These are phyloP conservation scores for Endotricha flammealis DNA, from an alignment of 2,888 invertebrate species.

Conservation along the genomic window DNA sequence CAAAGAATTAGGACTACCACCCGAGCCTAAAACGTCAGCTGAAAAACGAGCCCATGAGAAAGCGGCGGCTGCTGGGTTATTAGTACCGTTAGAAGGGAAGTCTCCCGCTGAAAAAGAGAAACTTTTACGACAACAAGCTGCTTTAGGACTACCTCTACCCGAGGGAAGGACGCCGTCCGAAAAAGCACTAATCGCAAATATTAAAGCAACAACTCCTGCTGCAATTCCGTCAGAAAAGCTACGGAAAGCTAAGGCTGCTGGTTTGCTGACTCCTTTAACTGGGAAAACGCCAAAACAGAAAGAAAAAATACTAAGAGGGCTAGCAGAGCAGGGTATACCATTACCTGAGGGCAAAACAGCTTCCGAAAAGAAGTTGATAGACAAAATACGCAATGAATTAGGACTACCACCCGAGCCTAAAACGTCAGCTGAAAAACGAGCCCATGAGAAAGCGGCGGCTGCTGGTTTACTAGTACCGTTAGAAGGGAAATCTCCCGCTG, in stretches of 20 bases:
- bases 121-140: constrained; percentile 16
- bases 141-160: constrained; percentile 16
- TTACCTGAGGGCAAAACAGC: constrained; percentile 29
- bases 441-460: constrained; percentile 25
- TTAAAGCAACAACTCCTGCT: constrained; percentile 11
- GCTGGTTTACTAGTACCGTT: constrained; percentile 27
- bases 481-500: constrained; percentile 26
- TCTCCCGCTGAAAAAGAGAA: constrained; percentile 23
- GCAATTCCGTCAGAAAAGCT: constrained; percentile 18
- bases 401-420: constrained; percentile 31
- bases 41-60: constrained; percentile 15
- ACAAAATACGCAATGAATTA: constrained; percentile 29
- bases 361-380: constrained; percentile 27
- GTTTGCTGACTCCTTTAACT: constrained; percentile 24
- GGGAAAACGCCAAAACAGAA: constrained; percentile 29
- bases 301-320: constrained; percentile 29
- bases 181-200: constrained; percentile 22
- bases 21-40: constrained; percentile 20
- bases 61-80: constrained; percentile 20
- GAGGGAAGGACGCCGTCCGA: constrained; percentile 20
- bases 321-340: constrained; percentile 25
- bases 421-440: constrained; percentile 22
- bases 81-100: constrained; percentile 24
- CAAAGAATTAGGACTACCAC: constrained; percentile 23
- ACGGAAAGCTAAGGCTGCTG: constrained; percentile 27